Evolutionary conservation across 2,113 vertebrate species (phyloP).

Genomic region (Seriola aureovittata): DNA sequence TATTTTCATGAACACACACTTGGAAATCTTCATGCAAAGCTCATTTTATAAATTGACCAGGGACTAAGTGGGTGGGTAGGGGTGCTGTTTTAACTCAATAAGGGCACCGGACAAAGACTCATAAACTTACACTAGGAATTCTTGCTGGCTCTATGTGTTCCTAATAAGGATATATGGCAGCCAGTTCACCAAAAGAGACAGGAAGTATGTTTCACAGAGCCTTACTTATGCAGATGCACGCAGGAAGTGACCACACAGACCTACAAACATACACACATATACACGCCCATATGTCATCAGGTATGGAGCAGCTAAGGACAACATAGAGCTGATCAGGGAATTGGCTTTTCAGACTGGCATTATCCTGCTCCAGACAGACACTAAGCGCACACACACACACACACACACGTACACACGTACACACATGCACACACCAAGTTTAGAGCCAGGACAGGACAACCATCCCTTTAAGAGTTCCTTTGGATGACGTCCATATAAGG

Average conservation of each 20-base stretch:
- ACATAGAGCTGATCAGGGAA: conserved; percentile 46
- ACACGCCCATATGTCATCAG: background rate
- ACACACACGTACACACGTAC: conserved; percentile 7
- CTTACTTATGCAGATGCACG: conserved; percentile 29
- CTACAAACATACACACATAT: conserved; percentile 7
- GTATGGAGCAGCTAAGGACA: conserved; percentile 32
- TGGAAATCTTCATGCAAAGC: background rate
- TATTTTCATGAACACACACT: background rate
- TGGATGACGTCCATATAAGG: conserved; percentile 83
- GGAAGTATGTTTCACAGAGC: conserved; percentile 58
- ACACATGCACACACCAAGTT: conserved; percentile 40
- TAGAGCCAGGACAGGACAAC: conserved; percentile 58
- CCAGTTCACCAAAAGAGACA: conserved; percentile 49
- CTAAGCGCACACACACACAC: conserved; percentile 12
- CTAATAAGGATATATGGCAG: conserved; percentile 78
- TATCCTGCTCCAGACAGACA: conserved; percentile 46
- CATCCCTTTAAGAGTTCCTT: conserved; percentile 81
- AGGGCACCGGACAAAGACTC: conserved; percentile 69
- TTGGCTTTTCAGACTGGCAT: conserved; percentile 38
- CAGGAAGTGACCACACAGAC: conserved; percentile 72
- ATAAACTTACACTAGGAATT: conserved; percentile 69
- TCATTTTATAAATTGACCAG: conserved; percentile 16
- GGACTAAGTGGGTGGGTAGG: conserved; percentile 46
- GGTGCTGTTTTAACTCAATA: conserved; percentile 70
- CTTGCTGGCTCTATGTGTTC: conserved; percentile 64